phyloP scores from a whole-genome alignment of 2,113 vertebrate species.

The Climacteris rufus region DNA sequence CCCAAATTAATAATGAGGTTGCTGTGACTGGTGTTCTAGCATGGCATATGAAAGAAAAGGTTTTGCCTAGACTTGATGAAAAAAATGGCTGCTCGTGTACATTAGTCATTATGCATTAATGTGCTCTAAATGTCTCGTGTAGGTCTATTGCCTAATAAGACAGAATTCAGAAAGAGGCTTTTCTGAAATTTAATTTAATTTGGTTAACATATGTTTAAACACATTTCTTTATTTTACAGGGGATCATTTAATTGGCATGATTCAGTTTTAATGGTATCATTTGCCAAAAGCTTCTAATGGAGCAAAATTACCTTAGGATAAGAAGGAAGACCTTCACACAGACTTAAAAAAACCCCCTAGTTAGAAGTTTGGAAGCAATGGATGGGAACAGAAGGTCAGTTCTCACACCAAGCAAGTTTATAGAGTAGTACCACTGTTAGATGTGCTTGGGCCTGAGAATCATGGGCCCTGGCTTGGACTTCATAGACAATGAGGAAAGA shows the following conservation, averaged over 20 bases:
- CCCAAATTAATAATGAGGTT: not conserved
- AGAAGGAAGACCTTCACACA: not conserved
- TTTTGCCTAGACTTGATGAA: not conserved
- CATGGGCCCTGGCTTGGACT: fast-evolving
- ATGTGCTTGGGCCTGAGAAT: not conserved
- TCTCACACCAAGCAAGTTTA: not conserved
- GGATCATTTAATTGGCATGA: not conserved
- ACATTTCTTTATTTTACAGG: not conserved
- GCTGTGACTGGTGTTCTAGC: not conserved
- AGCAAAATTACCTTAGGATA: not conserved
- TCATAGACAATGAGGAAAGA: not conserved
- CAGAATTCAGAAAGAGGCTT: not conserved
- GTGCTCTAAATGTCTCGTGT: not conserved
- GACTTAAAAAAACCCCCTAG: not conserved
- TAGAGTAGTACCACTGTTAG: not conserved
- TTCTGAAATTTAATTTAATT: not conserved
- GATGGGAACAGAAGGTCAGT: not conserved
- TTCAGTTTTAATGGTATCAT: not conserved
- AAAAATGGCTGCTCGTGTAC: not conserved
- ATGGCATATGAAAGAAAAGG: not conserved
- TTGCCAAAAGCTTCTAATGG: not conserved
- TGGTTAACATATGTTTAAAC: not conserved
- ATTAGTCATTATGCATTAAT: fast-evolving
- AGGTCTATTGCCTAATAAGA: not conserved
- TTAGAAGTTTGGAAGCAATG: not conserved